phyloP scores from a whole-genome alignment of 2,797 vertebrate genomes.

The Toxotes lorentzi region DNA sequence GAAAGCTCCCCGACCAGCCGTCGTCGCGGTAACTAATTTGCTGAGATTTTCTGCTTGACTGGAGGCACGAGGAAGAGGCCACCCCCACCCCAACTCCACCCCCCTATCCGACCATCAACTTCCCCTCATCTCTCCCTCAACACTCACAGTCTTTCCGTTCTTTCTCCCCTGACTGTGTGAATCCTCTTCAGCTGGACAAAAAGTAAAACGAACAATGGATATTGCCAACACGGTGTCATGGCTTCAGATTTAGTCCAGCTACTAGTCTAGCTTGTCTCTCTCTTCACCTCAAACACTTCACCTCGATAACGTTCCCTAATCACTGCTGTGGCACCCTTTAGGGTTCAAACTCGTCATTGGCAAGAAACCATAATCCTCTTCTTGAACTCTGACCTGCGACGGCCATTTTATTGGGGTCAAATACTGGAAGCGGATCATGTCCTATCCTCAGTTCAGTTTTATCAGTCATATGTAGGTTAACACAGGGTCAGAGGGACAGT shows the following conservation, averaged over 20 bases:
- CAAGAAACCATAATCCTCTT: slow-evolving; percentile 73
- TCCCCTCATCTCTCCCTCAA: slow-evolving; percentile 56
- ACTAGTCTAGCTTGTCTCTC: background rate
- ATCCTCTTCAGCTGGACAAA: background rate
- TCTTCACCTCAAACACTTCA: slow-evolving; percentile 22
- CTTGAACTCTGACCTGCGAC: slow-evolving; percentile 67
- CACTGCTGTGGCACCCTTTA: slow-evolving; percentile 46
- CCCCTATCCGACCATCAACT: slow-evolving; percentile 36
- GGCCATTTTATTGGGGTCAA: slow-evolving; percentile 74
- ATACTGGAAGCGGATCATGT: slow-evolving; percentile 68
- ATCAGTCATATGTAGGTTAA: background rate
- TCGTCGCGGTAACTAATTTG: slow-evolving; percentile 88
- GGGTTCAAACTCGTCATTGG: slow-evolving; percentile 68
- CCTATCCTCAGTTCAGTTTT: slow-evolving; percentile 37
- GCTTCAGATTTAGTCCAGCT: no score
- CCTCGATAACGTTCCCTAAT: slow-evolving; percentile 64
- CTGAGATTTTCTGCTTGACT: slow-evolving; percentile 88
- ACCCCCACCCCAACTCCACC: background rate
- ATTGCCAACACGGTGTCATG: no score
- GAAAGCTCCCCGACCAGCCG: slow-evolving; percentile 87
- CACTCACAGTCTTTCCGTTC: slow-evolving; percentile 44
- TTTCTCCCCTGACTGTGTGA: background rate
- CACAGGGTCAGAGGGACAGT: no score
- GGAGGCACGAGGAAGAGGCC: slow-evolving; percentile 86
- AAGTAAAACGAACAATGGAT: background rate